Base-by-base conservation (phyloP, 2,797 vertebrate genomes). In the Halcyon badia region DNA sequence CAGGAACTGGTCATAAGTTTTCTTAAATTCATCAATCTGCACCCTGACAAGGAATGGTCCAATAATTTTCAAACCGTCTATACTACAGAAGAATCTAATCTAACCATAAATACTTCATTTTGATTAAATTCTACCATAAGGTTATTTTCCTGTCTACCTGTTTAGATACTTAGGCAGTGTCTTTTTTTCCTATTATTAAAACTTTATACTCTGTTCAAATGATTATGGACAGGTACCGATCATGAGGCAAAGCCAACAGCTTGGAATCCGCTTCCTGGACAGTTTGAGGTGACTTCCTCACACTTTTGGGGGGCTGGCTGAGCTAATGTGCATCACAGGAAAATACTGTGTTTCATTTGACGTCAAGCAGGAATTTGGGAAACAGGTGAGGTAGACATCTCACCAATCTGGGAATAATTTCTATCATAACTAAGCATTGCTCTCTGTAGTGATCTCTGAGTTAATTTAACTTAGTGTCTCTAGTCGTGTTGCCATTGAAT, bases 261-360 rank as follows among this genome's bases (percentile, higher is more conserved):
- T 65, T 24, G 51, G 61, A 49, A 39, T 44, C 17, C 8, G 46
- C 57, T 81, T 22, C 26, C 22, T 3, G 5, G 25, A 22, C 3
- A 4, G 24, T 81, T 46, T 42, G 13, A 31, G n/a, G 7, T 62
- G 39, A 20, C 11, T 44, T 84, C 57, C 66, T 77, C 54, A 71
- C 2, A 8, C 15, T 58, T 16, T 12, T 4, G 4, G 11, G 35
- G 13, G 28, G 28, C n/a, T 68, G 58, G 56, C 25, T 52, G 28
- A 78, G 24, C 1, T 25, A 24, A 70, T 0, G 2, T 4, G 6
- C 3, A 2, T 11, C 64, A 46, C 26, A 12, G 25, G n/a, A 77
- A 68, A 84, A 37, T 37, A 81, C 7, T 0, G 19, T 28, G 28
- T 46, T 87, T 84, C 56, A 58, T 28, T 22, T 62, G 61, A 73